phyloP scores from a whole-genome alignment of 2,888 invertebrate species.

The Lumbricus terrestris region DNA sequence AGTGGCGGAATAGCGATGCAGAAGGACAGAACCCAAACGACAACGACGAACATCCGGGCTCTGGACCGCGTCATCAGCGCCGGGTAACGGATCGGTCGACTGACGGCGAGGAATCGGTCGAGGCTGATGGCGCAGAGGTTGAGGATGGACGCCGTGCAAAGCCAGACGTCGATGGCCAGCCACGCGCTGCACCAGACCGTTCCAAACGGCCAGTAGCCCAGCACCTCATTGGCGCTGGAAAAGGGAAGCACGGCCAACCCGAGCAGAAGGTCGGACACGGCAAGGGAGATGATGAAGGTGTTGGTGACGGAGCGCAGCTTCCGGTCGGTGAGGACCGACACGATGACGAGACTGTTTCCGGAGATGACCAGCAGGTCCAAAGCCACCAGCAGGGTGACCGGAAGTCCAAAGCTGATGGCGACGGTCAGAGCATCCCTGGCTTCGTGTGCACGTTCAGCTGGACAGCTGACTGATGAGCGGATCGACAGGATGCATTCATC shows the following conservation, averaged over 20 bases:
- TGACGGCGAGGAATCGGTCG: constrained; percentile 87
- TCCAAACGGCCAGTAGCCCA: background rate
- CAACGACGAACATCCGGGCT: constrained; percentile 81
- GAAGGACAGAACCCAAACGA: constrained; percentile 91
- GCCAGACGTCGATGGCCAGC: constrained; percentile 96
- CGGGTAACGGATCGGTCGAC: constrained; percentile 91
- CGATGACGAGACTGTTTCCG: constrained; percentile 88
- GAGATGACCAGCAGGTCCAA: constrained; percentile 85
- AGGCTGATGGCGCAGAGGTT: constrained; percentile 93
- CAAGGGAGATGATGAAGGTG: constrained; percentile 92
- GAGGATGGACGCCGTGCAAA: constrained; percentile 95
- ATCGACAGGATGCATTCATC: background rate
- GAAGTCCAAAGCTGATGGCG: constrained; percentile 19
- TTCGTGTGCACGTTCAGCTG: background rate
- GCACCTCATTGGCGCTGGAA: constrained; percentile 81
- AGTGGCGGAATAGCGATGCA: constrained; percentile 94
- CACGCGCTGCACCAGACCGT: constrained; percentile 75
- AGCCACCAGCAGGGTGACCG: constrained; percentile 52
- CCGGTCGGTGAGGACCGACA: constrained; percentile 79
- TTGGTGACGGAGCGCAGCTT: constrained; percentile 92
- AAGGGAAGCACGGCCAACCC: constrained; percentile 92
- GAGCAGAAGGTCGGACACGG: constrained; percentile 92
- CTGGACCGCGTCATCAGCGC: constrained; percentile 77
- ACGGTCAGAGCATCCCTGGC: background rate
- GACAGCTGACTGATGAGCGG: background rate